Evolutionary conservation across 2,797 vertebrate species (phyloP).

Genomic region (Hapalemur alaotrensis): DNA sequence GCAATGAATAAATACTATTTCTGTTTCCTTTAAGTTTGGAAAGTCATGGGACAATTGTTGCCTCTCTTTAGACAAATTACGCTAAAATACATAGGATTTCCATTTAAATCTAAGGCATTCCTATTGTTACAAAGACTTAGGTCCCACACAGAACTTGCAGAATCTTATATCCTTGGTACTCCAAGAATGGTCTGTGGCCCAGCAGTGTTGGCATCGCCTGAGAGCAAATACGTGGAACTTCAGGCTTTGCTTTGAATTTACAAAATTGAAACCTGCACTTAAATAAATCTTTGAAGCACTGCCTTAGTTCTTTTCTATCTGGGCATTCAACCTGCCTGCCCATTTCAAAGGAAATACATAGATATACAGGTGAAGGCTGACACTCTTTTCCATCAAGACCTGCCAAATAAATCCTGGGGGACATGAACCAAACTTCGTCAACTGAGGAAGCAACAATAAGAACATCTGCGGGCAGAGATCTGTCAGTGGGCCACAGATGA

Average conservation of each 20-base stretch:
- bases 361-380: not conserved
- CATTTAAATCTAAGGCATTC: not conserved
- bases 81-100: not conserved
- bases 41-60: not conserved
- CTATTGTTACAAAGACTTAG: not conserved
- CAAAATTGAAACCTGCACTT: not conserved
- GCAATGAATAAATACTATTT: not conserved
- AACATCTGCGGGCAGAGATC: not conserved
- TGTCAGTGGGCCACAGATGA: not conserved
- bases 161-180: not conserved
- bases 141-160: not conserved
- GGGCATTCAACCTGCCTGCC: not conserved
- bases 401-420: not conserved
- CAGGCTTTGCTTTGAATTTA: not conserved
- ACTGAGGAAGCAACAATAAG: not conserved
- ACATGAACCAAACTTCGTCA: not conserved
- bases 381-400: not conserved
- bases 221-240: not conserved
- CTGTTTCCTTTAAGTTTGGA: not conserved
- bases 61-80: not conserved
- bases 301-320: not conserved
- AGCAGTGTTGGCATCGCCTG: not conserved
- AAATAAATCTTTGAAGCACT: not conserved
- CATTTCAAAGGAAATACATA: not conserved
- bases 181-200: not conserved